A percentile compares a stretch with the other conserved stretches of the same genome.
Conservation (phyloP, 2,888 invertebrate genomes). For the Lordiphosa fenestrarum region DNA sequence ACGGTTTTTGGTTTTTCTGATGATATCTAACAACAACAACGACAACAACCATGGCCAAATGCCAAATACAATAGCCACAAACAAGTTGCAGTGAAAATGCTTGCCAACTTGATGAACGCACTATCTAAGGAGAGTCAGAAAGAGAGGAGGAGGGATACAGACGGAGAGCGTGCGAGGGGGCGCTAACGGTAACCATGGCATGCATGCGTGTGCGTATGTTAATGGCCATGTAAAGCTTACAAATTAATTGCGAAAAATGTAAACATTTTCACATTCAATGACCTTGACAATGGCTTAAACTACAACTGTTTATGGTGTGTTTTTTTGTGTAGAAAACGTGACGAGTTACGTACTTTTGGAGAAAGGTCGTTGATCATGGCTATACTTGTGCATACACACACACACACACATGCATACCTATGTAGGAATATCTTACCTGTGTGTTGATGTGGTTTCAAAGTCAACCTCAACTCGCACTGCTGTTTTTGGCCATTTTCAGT, state of each 20-base stretch:
- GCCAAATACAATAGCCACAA: slow-evolving; percentile 3
- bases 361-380: slow-evolving; percentile 75
- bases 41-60: background rate
- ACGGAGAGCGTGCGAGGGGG: too few species aligned
- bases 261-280: slow-evolving; percentile 70
- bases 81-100: slow-evolving; percentile 9
- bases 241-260: slow-evolving; percentile 68
- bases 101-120: background rate
- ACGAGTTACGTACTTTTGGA: slow-evolving; percentile 71
- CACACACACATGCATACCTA: too few species aligned
- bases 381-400: slow-evolving; percentile 15
- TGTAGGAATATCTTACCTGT: slow-evolving; percentile 4
- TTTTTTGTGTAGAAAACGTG: slow-evolving; percentile 67
- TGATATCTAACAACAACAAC: background rate
- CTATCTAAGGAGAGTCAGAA: slow-evolving; percentile 1
- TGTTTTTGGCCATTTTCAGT: slow-evolving; percentile 67
- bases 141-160: background rate
- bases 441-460: slow-evolving; percentile 59
- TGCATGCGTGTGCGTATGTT: slow-evolving; percentile 41
- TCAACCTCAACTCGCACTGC: slow-evolving; percentile 44
- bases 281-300: slow-evolving; percentile 68
- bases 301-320: slow-evolving; percentile 14
- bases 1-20: slow-evolving; percentile 3
- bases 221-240: slow-evolving; percentile 37
- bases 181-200: background rate